Evolutionary conservation across 2,888 invertebrate species (phyloP), one percentile per base, ranked within the genome.

Genomic region (Lasioglossum calceatum): DNA sequence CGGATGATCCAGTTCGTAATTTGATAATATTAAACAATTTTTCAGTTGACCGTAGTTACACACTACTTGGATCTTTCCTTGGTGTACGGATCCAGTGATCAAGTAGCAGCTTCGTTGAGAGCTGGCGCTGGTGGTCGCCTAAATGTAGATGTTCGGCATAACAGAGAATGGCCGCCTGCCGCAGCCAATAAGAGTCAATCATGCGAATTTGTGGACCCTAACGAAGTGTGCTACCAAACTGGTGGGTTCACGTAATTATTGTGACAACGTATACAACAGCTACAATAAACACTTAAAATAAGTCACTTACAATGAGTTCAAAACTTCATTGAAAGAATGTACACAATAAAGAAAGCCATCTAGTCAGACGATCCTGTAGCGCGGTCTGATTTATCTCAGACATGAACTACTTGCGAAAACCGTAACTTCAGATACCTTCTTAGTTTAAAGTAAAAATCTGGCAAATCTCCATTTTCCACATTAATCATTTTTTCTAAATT

Each of bases 11-110:
- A 61, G 27, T 14, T 61, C n/a, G 27, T 61, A 16, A 61, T 64
- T 32, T 64, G 16, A 64, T 32, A 32, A 32, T 64, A 23, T 10
- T 36, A 36, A 36, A 19, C 23, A 4, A 72, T 39, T 4, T 80
- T 94, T 19, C 91, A 97, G 97, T 90, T 97, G 44, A 96, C 97
- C 14, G 96, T 96, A 19, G 97, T 98, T 0, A 97, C 97, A 50
- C 97, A 97, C 19, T 98, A 95, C 94, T 95, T 98, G 96, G 98
- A 98, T 93, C 96, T 97, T 5, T 98, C 98, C 0, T 95, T 97
- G 54, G 97, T 98, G 1, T 98, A 98, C 93, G 98, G 98, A 1
- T 98, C 97, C 86, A 97, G 96, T 4, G 96, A 96, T 23, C 95
- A 96, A 61, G 97, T 97, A 87, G 97, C 97, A 27, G 96, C 96